Percentiles rank a stretch among this genome's conserved stretches.
phyloP scores from a whole-genome alignment of 1,140 invertebrate genomes.

The Ephestia elutella region DNA sequence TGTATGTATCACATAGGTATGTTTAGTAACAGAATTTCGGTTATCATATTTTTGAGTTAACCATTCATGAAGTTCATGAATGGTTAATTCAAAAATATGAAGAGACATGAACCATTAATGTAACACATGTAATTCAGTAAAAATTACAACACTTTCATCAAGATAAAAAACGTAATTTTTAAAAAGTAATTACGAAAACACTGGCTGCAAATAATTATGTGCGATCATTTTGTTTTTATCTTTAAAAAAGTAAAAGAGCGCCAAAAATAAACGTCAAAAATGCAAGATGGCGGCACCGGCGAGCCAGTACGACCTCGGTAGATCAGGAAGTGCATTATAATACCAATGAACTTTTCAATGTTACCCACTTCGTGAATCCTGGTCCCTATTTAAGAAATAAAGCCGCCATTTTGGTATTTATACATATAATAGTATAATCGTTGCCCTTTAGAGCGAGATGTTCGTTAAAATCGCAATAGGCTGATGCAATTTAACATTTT shows the following conservation, averaged over 20 bases:
- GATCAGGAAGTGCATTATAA: slow-evolving; percentile 66
- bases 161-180: slow-evolving; percentile 8
- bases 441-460: slow-evolving; percentile 46
- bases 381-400: slow-evolving; percentile 26
- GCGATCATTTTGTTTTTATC: not conserved
- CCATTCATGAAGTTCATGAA: no score
- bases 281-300: slow-evolving; percentile 59
- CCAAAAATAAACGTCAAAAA: slow-evolving; percentile 73
- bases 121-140: not conserved
- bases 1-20: no score
- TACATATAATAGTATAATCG: slow-evolving; percentile 36
- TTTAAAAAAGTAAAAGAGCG: slow-evolving; percentile 40
- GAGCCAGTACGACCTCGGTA: slow-evolving; percentile 42
- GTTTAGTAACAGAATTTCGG: no score
- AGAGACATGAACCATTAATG: no score
- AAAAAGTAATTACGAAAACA: slow-evolving; percentile 17
- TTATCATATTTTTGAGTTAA: no score
- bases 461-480: slow-evolving; percentile 23
- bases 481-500: slow-evolving; percentile 26
- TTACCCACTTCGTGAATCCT: slow-evolving; percentile 59
- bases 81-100: no score
- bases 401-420: slow-evolving; percentile 26
- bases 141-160: slow-evolving; percentile 9
- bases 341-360: slow-evolving; percentile 72
- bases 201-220: slow-evolving; percentile 18